Evolutionary conservation across 2,113 vertebrate genomes (phyloP).

Genomic region (Mastomys natalensis): DNA sequence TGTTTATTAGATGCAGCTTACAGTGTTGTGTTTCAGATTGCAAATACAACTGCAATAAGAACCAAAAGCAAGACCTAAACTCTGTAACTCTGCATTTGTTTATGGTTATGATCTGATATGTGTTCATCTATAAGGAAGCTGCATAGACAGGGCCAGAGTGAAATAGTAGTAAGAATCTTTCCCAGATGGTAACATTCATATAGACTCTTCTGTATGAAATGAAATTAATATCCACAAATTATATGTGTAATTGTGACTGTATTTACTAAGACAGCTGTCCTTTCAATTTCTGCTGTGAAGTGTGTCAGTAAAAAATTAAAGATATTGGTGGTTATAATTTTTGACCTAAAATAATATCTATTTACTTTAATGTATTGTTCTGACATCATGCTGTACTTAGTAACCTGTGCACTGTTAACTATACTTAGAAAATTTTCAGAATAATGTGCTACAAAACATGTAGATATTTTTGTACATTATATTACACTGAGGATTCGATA

Average conservation of each 20-base stretch:
- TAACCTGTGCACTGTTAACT: too few relatives aligned
- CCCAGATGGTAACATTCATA: background rate
- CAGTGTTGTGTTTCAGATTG: background rate
- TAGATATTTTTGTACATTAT: background rate
- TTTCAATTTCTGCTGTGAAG: background rate
- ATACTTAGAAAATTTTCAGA: background rate
- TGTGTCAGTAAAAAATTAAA: background rate
- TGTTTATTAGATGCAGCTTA: background rate
- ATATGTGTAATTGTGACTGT: background rate
- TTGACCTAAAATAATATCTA: background rate
- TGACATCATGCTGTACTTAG: background rate
- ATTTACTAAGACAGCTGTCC: background rate
- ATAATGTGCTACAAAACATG: background rate
- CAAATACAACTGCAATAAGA: background rate
- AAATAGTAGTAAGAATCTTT: too few relatives aligned
- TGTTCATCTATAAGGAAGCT: background rate
- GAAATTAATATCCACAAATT: background rate
- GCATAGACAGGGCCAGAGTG: accelerated
- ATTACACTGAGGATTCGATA: background rate
- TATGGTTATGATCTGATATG: background rate
- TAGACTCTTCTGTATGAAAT: background rate
- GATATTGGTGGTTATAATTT: background rate
- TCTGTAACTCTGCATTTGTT: background rate
- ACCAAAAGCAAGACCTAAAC: background rate
- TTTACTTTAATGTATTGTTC: background rate